phyloP scores from a whole-genome alignment of 2,888 invertebrate genomes.

The Busseola fusca region DNA sequence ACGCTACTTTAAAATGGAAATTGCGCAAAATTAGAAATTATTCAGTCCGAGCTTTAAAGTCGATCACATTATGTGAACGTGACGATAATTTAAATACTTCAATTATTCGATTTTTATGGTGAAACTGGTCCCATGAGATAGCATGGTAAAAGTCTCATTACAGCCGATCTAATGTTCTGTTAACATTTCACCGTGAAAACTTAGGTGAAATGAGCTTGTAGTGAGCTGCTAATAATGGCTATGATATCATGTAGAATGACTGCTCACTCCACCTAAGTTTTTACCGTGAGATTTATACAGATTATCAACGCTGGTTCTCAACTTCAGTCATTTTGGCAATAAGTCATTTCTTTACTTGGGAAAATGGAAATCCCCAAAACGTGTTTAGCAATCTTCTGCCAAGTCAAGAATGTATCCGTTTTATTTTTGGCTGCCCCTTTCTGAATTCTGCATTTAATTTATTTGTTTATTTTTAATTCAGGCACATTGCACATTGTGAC shows the following conservation, averaged over 20 bases:
- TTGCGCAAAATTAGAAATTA: conserved; percentile 51
- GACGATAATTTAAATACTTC: conserved; percentile 42
- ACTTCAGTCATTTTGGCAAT: not conserved
- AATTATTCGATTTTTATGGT: conserved; percentile 20
- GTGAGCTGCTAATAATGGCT: not conserved
- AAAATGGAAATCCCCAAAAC: not conserved
- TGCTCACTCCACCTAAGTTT: not conserved
- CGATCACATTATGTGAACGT: conserved; percentile 42
- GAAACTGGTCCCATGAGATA: not conserved
- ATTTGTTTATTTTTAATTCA: no score
- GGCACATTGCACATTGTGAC: no score
- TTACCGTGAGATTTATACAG: not conserved
- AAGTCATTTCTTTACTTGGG: not conserved
- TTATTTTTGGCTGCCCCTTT: not conserved
- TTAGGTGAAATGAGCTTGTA: not conserved
- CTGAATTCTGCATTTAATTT: no score
- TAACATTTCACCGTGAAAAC: not conserved
- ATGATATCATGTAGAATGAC: not conserved
- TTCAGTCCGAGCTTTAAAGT: conserved; percentile 36
- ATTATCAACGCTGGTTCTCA: not conserved
- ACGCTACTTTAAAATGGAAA: conserved; percentile 51
- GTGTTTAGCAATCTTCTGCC: not conserved
- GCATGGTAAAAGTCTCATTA: not conserved
- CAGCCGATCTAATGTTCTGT: not conserved
- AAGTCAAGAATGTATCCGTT: not conserved